Base-by-base conservation (phyloP, 30 jellyfish, hydroid and myxozoan genomes). In the Mastigias papua region DNA sequence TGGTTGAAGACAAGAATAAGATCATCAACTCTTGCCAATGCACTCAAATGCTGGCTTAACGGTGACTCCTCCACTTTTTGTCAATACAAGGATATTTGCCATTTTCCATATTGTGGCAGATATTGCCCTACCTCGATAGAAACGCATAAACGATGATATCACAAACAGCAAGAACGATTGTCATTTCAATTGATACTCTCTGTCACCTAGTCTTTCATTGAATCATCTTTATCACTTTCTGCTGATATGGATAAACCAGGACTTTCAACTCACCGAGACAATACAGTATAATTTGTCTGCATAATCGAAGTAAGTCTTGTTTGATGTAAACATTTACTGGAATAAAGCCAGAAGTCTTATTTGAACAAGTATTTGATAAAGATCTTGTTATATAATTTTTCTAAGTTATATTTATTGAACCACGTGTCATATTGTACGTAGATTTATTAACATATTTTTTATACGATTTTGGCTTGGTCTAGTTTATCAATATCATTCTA, bases 21-120 rank as follows among this genome's bases (percentile, higher is more conserved):
- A 15, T 60, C 78, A 28, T 23, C 51, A 21, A 78, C 88, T 10
- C 91, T 88, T n/a, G 26, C 37, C 1, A 86, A 72, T 34, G 91
- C 96, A n/a, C 73, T 88, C 61, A 16, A 58, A 2, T 88, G 96
- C 67, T 88, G 96, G 96, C 42, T 72, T 22, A 19, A 22, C 60
- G 29, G 33, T 31, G 69, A 37, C 15, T 10, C 51, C 30, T 11
- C 83, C 6, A 13, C 51, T 7, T 58, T 22, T 5, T 88, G 90
- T 51, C 96, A 61, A 30, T 66, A 42, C 32, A 79, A 48, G 23
- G 96, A 88, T 34, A 54, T 10, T 2, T 88, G 91, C 34, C 23
- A 21, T 1, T 15, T 78, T n/a, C 96, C 96, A 34, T 90, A 69
- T 7, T 88, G 88, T 90, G 78, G 90, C 68, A 80, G 60, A 15